Percentiles rank a stretch among this genome's conserved stretches.
Evolutionary conservation across 2,888 invertebrate genomes (phyloP).

Genomic region (Pseudanteris insignis): DNA sequence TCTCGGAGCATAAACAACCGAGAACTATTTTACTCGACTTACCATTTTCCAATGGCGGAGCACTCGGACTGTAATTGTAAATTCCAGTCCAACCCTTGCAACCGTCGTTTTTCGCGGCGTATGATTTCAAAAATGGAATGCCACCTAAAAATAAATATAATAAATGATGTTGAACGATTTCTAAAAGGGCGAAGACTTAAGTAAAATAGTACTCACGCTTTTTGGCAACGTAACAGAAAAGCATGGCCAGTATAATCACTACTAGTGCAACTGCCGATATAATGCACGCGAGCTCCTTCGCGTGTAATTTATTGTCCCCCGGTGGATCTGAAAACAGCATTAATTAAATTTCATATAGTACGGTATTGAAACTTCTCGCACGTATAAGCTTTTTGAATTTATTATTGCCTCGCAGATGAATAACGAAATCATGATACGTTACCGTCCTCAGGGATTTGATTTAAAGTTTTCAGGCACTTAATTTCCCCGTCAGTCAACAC

Average conservation of each 20-base stretch:
- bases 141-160: conserved; percentile 39
- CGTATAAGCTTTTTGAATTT: conserved; percentile 1
- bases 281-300: conserved; percentile 12
- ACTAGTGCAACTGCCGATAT: conserved; percentile 11
- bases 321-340: conserved; percentile 31
- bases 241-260: neutral
- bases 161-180: no score
- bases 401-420: conserved; percentile 1
- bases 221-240: conserved; percentile 21
- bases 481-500: conserved; percentile 24
- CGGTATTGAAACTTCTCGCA: conserved; percentile 2
- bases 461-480: conserved; percentile 21
- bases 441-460: conserved; percentile 20
- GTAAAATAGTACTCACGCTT: conserved; percentile 38
- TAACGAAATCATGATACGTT: neutral
- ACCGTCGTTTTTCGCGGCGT: conserved; percentile 28
- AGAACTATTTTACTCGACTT: conserved; percentile 43
- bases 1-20: conserved; percentile 32
- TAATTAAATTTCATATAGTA: conserved; percentile 22
- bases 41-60: conserved; percentile 56
- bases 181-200: no score
- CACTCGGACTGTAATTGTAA: conserved; percentile 49
- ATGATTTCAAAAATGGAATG: conserved; percentile 33
- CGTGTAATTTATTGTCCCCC: conserved; percentile 11
- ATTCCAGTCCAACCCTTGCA: conserved; percentile 41